Conservation (phyloP, 2,888 invertebrate genomes). For the Caenorhabditis uteleia region DNA sequence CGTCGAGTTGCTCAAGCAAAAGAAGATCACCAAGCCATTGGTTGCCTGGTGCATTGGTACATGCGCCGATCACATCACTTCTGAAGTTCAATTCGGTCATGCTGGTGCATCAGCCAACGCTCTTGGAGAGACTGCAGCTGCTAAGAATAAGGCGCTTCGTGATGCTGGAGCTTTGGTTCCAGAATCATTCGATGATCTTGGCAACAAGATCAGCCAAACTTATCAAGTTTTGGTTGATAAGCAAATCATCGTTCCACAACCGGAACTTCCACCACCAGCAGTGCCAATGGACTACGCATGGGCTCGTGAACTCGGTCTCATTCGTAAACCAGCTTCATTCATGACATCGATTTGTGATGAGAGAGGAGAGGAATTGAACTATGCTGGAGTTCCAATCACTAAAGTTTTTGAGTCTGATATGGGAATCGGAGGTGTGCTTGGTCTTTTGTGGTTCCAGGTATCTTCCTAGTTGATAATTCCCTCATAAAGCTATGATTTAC, state of each 20-base stretch:
- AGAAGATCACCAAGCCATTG: conserved; percentile 85
- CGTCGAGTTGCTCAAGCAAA: conserved; percentile 82
- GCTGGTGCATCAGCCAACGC: conserved; percentile 97
- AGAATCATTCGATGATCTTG: conserved; percentile 86
- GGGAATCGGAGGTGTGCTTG: conserved; percentile 96
- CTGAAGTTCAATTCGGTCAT: conserved; percentile 91
- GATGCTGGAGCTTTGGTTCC: conserved; percentile 89
- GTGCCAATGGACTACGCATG: conserved; percentile 99
- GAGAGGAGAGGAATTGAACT: conserved; percentile 79
- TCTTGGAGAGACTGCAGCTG: conserved; percentile 87
- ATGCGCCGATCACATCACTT: conserved; percentile 73
- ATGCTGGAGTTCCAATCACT: conserved; percentile 87
- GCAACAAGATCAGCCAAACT: conserved; percentile 74
- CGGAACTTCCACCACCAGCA: conserved; percentile 94
- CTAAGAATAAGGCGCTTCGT: conserved; percentile 86
- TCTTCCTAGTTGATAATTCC: conserved; percentile 49
- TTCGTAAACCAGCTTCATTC: conserved; percentile 97
- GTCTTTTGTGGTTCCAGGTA: conserved; percentile 96
- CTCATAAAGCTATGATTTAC: conserved; percentile 6
- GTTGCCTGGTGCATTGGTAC: conserved; percentile 99
- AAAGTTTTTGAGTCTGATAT: conserved; percentile 88
- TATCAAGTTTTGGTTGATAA: conserved; percentile 78
- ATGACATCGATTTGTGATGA: conserved; percentile 99
- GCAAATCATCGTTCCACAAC: conserved; percentile 84
- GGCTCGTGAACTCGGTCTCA: conserved; percentile 95